Evolutionary conservation across 1,140 invertebrate genomes (phyloP), one percentile per base, ranked within the genome.

Genomic region (Drosophila arawakana): DNA sequence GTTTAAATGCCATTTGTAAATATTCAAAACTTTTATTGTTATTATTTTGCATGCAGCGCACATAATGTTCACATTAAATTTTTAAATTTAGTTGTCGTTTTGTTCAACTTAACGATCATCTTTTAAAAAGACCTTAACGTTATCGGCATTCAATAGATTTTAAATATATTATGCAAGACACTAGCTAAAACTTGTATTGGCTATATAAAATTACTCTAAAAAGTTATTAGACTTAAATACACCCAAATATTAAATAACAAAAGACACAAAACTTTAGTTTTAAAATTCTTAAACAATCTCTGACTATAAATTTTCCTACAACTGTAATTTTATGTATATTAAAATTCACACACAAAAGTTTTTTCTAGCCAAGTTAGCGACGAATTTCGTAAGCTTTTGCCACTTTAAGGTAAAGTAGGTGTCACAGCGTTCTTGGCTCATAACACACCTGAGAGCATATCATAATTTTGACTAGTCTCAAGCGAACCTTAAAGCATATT

Each of bases 1-100:
- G 49, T 25, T 50, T 41, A 76, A 83, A 83, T 73, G 57, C 47
- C 61, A 68, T 69, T 73, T 82, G 70, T 68, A 70, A 80, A 79
- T 83, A 73, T 76, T 74, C 54, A 80, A 76, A 62, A 67, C 62
- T 68, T 76, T 73, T 71, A 57, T 57, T 41, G 11, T 57, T 43
- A 21, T 37, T 68, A 73, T 67, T 81, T 69, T 69, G 63, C 74
- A 78, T 74, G 62, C 63, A 35, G 41, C 63, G 13, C 44, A 59
- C 54, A 47, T 59, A 59, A 61, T 62, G 39, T 37, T 54, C 58
- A 62, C 47, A 70, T 59, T 59, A 50, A 50, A 50, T 46, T 47
- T 35, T 35, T 34, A 39, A 61, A 69, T 61, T 69, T 54, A 69
- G 58, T 41, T 44, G 58, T 25, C 37, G 34, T 39, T 49, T 59